These are phyloP conservation scores for human (Homo sapiens) DNA, from an alignment of 2,113 vertebrate genomes.

Conservation along the genomic window DNA sequence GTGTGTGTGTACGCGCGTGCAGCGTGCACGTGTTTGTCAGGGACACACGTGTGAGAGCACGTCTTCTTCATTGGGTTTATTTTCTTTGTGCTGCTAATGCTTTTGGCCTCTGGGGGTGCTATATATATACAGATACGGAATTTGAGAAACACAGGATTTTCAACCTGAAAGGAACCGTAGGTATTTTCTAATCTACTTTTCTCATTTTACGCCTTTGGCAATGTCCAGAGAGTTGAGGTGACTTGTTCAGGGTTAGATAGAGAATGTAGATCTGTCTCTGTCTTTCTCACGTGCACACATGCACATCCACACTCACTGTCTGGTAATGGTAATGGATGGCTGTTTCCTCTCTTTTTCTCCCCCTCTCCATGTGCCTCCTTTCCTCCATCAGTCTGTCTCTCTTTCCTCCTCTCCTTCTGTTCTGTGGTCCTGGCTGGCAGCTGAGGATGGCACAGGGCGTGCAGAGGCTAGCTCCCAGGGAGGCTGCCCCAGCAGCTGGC, in stretches of 20 bases:
- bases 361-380: background rate
- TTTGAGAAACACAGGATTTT: slow-evolving; percentile 63
- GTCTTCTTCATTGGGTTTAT: background rate
- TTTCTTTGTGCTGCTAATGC: slow-evolving; percentile 70
- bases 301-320: background rate
- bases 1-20: background rate
- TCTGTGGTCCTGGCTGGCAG: background rate
- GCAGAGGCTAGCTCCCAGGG: background rate
- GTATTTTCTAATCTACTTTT: slow-evolving; percentile 46
- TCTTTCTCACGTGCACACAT: background rate
- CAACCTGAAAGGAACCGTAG: slow-evolving; percentile 50
- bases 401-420: background rate
- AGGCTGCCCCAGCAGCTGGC: background rate
- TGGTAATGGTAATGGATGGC: no score
- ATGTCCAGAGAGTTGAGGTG: background rate
- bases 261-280: no score
- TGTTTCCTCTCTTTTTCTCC: background rate
- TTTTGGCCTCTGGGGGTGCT: slow-evolving; percentile 78
- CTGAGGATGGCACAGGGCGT: background rate
- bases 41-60: background rate
- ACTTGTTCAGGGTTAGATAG: background rate
- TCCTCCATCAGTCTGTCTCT: background rate
- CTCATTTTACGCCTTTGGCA: slow-evolving; percentile 35
- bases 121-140: slow-evolving; percentile 71
- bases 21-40: background rate